These are phyloP conservation scores for Brachystomella parvula DNA, from an alignment of 1,140 invertebrate genomes.

Conservation along the genomic window DNA sequence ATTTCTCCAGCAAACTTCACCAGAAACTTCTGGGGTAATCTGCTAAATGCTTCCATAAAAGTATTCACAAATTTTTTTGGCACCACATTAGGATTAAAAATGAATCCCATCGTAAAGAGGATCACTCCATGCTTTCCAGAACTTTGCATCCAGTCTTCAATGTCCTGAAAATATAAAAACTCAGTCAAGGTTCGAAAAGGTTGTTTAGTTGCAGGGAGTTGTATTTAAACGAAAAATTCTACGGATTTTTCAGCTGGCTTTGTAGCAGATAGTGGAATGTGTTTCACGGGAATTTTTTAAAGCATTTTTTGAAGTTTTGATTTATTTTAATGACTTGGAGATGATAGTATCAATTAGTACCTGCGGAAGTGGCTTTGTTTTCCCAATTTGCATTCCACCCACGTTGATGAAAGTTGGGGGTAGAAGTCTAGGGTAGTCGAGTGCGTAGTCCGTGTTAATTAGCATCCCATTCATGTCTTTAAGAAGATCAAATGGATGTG, in stretches of 20 bases:
- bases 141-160: slow-evolving; percentile 39
- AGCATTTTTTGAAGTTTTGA: too few species aligned
- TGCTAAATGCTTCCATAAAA: slow-evolving; percentile 37
- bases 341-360: too few species aligned
- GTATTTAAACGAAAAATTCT: too few species aligned
- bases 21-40: slow-evolving; percentile 39
- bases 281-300: too few species aligned
- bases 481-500: slow-evolving; percentile 38
- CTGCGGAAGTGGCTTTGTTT: slow-evolving; percentile 31
- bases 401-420: slow-evolving; percentile 42
- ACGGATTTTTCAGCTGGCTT: too few species aligned
- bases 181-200: too few species aligned
- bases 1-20: slow-evolving; percentile 40
- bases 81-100: slow-evolving; percentile 40
- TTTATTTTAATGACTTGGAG: too few species aligned
- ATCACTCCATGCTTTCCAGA: slow-evolving; percentile 41
- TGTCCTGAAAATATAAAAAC: slow-evolving; percentile 34
- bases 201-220: neutral
- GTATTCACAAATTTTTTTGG: slow-evolving; percentile 37
- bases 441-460: slow-evolving; percentile 40
- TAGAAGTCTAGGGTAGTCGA: slow-evolving; percentile 41
- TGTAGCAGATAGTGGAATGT: too few species aligned
- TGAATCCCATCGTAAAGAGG: slow-evolving; percentile 42
- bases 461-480: slow-evolving; percentile 41
- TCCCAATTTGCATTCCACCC: slow-evolving; percentile 40